Evolutionary conservation across 2,113 vertebrate species (phyloP).

Genomic region (Odocoileus virginianus): DNA sequence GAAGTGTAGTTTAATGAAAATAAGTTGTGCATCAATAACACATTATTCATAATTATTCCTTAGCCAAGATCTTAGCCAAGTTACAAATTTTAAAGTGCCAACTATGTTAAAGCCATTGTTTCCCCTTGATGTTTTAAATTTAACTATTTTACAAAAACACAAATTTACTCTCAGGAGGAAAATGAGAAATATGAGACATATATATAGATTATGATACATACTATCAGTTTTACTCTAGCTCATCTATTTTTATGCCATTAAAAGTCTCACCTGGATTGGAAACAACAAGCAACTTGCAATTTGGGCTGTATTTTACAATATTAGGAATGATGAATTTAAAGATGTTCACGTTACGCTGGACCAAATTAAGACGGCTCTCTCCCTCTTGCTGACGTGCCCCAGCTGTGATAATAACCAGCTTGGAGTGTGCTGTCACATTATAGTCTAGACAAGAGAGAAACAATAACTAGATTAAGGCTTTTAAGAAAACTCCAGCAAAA

Average conservation of each 20-base stretch:
- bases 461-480: neutral
- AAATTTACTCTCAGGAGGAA: neutral
- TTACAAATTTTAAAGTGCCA: neutral
- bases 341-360: constrained; percentile 98
- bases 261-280: constrained; percentile 95
- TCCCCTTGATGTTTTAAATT: neutral
- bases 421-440: constrained; percentile 94
- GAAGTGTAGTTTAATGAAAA: neutral
- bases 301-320: constrained; percentile 96
- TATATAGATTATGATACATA: neutral
- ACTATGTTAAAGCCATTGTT: neutral
- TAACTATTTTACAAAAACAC: neutral
- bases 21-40: neutral
- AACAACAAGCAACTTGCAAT: constrained; percentile 94
- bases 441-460: constrained; percentile 86
- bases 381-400: constrained; percentile 98
- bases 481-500: neutral
- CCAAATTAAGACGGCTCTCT: constrained; percentile 97
- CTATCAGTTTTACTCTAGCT: neutral
- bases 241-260: neutral
- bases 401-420: constrained; percentile 95
- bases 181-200: constrained; percentile 15
- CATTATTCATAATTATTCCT: neutral
- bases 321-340: constrained; percentile 99
- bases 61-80: neutral